Conservation (phyloP, 2,113 vertebrate species). For the Phylloscopus trochilus region DNA sequence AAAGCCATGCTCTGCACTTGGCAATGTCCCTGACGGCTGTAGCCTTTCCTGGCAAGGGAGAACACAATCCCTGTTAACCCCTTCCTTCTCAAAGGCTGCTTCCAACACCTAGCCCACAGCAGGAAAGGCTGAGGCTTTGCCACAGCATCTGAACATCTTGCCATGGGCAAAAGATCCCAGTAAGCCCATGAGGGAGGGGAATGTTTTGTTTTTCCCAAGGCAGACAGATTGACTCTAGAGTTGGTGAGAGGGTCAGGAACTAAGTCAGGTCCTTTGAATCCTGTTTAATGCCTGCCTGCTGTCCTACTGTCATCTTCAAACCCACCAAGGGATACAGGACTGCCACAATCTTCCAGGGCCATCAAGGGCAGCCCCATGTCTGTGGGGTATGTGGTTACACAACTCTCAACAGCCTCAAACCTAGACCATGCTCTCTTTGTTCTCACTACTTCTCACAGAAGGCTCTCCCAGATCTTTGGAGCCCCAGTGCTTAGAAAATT, state of each 20-base stretch:
- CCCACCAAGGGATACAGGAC: background rate
- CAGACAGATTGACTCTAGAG: background rate
- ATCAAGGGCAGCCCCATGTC: background rate
- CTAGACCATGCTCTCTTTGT: background rate
- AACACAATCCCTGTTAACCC: background rate
- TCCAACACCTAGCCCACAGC: background rate
- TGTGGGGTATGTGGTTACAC: background rate
- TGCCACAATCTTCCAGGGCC: background rate
- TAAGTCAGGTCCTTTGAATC: background rate
- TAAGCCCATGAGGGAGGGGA: background rate
- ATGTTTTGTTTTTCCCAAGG: background rate
- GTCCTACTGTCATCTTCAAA: background rate
- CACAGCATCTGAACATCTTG: background rate
- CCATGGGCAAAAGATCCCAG: background rate
- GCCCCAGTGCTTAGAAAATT: background rate
- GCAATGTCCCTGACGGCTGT: background rate
- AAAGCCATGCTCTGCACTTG: slow-evolving; percentile 22
- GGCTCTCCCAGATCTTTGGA: background rate
- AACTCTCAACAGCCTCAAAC: background rate
- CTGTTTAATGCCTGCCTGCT: background rate
- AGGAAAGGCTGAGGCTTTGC: background rate
- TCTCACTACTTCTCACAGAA: background rate
- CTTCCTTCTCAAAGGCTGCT: background rate
- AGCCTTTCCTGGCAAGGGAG: slow-evolving; percentile 35
- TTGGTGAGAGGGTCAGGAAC: background rate